Evolutionary conservation across 2,888 invertebrate genomes (phyloP), one percentile per base, ranked within the genome.

Genomic region (Deilephila porcellus): DNA sequence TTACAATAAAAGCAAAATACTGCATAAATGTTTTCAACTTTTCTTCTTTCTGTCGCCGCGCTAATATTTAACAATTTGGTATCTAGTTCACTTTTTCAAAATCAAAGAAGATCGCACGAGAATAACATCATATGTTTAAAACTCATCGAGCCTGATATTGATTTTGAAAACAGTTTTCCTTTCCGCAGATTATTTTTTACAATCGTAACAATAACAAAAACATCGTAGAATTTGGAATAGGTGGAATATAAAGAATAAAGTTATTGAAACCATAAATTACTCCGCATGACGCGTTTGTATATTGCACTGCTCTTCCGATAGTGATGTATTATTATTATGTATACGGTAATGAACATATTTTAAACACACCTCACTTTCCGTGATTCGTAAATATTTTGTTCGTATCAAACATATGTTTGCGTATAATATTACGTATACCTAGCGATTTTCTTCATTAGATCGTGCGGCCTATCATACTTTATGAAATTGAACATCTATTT

Each of bases 311-410:
- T 67, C 25, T 25, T 25, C 14, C 11, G 17, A 52, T 20, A 14
- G 25, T 67, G 67, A 67, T 67, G 25, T 67, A 67, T 67, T 67
- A 52, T 62, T 71, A 45, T 71, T 71, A 62, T 62, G 45, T 59
- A 71, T 20, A 7, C 37, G 34, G 29, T 60, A 20, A 71, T 60
- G 37, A 60, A 67, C 29, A 67, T 67, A 67, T 52, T 67, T 67
- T 25, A 29, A 64, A 64, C 34, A 63, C 14, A 6, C 14, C 14
- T 60, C 29, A 60, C 62, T 63, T 19, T 62, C 32, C 34, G 4
- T 34, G 32, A 62, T 29, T 17, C 32, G 6, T 34, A 62, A 62
- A 63, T 63, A 63, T n/a, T 63, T 63, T 60, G 60, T 29, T 56
- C 6, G 7, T n/a, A n/a, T n/a, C 0, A 60, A 60, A 11, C 14